Evolutionary conservation across 2,113 vertebrate genomes (phyloP).

Genomic region (Hippocampus mohnikei): DNA sequence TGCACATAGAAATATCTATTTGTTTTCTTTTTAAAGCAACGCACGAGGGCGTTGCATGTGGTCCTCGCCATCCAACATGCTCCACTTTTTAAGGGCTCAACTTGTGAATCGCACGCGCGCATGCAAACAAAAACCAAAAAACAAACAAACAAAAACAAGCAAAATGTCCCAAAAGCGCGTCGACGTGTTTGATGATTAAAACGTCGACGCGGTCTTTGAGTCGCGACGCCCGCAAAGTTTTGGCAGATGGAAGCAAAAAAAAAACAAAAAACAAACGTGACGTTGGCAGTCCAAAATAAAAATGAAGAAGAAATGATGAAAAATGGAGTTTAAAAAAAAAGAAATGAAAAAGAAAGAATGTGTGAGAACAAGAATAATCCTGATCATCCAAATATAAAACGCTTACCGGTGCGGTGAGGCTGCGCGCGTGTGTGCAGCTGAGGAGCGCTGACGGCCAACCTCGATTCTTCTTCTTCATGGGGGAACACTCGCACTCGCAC

Average conservation of each 20-base stretch:
- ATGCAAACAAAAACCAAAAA: too few species aligned
- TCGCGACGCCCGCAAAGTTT: background rate
- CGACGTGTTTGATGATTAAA: background rate
- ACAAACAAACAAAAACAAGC: background rate
- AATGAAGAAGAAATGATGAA: background rate
- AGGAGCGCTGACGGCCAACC: constrained; percentile 2
- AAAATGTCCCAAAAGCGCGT: background rate
- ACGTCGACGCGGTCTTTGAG: background rate
- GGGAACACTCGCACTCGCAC: background rate
- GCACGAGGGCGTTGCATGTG: background rate
- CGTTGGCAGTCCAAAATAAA: background rate
- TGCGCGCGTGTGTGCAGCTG: background rate
- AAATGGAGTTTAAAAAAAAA: background rate
- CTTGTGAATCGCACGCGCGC: background rate
- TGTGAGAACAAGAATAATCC: background rate
- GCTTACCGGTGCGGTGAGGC: background rate
- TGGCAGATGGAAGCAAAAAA: background rate
- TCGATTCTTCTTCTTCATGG: constrained; percentile 3
- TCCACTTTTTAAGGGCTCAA: background rate
- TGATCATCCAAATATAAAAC: background rate
- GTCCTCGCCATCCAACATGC: background rate
- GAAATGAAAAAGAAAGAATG: background rate
- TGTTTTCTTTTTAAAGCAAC: too few species aligned
- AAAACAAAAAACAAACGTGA: background rate
- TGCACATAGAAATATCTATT: too few species aligned